Percentiles rank a stretch among this genome's conserved stretches.
These are phyloP conservation scores for Dryobates pubescens DNA, from an alignment of 2,797 vertebrate genomes.

Conservation along the genomic window DNA sequence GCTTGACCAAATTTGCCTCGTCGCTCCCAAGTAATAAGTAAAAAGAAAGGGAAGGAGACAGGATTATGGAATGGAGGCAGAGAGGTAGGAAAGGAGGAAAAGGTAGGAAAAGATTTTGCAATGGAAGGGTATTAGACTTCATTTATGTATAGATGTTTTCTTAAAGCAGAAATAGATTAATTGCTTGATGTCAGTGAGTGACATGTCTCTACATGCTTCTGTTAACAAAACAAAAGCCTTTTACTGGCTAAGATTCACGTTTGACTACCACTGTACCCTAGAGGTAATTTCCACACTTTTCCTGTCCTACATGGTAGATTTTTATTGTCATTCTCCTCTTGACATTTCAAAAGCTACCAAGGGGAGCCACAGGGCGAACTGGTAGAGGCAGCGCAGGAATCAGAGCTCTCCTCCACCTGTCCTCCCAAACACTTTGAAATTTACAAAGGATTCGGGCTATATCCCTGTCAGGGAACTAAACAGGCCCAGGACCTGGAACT, in stretches of 20 bases:
- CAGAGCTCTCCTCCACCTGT: background rate
- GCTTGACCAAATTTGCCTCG: background rate
- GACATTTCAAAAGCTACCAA: background rate
- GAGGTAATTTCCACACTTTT: background rate
- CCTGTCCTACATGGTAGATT: background rate
- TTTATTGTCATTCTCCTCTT: background rate
- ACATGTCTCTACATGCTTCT: background rate
- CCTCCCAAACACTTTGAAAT: too few relatives aligned
- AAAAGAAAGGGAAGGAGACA: background rate
- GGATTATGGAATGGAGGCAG: background rate
- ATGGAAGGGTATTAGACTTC: background rate
- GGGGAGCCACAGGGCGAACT: background rate
- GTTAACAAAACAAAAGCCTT: background rate
- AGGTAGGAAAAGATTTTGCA: background rate
- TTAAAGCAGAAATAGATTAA: background rate
- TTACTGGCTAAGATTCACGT: background rate
- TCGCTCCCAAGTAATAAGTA: background rate
- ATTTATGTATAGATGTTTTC: background rate
- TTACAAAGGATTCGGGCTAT: too few relatives aligned
- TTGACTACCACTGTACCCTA: background rate
- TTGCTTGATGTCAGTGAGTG: background rate
- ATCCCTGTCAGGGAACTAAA: too few relatives aligned
- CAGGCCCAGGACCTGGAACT: too few relatives aligned
- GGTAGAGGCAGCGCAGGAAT: background rate
- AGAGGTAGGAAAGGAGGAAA: background rate